A percentile compares a stretch with the other conserved stretches of the same genome.
Evolutionary conservation across 2,888 invertebrate genomes (phyloP).

Genomic region (Autographa gamma): DNA sequence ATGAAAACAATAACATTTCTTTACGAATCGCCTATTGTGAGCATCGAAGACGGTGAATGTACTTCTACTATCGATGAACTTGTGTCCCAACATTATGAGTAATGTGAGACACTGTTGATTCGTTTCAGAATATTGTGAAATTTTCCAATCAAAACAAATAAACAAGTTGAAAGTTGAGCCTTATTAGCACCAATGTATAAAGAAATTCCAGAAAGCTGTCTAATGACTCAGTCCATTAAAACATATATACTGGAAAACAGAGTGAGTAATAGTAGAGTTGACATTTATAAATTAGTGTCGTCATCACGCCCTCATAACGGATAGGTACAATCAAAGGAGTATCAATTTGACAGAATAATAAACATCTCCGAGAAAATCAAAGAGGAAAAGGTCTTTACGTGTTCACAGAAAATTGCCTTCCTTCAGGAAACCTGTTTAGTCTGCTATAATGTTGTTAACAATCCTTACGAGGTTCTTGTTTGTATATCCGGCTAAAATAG

Average conservation of each 20-base stretch:
- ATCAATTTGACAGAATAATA: background rate
- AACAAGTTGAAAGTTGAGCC: constrained; percentile 22
- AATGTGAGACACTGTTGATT: constrained; percentile 9
- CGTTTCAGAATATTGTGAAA: constrained; percentile 22
- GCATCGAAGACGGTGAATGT: constrained; percentile 20
- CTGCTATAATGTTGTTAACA: background rate
- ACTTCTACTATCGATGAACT: constrained; percentile 34
- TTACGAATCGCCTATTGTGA: constrained; percentile 48
- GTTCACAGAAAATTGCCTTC: background rate
- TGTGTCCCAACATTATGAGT: constrained; percentile 18
- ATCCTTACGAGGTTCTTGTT: background rate
- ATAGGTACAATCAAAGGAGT: background rate
- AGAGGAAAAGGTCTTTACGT: background rate
- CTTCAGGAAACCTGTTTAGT: background rate
- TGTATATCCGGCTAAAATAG: no score
- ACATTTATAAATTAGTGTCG: background rate
- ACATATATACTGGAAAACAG: constrained; percentile 12
- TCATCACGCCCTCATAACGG: background rate
- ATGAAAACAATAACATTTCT: constrained; percentile 46
- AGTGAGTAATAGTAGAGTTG: constrained; percentile 30
- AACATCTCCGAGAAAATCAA: background rate
- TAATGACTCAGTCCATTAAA: constrained; percentile 19
- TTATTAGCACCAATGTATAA: constrained; percentile 23
- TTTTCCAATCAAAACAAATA: constrained; percentile 32
- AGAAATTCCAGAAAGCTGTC: constrained; percentile 36